Percentiles rank a stretch among this genome's conserved stretches.
Evolutionary conservation across 37 sponge, comb jelly and placozoan species (phyloP).

Genomic region (Theonella swinhoei): DNA sequence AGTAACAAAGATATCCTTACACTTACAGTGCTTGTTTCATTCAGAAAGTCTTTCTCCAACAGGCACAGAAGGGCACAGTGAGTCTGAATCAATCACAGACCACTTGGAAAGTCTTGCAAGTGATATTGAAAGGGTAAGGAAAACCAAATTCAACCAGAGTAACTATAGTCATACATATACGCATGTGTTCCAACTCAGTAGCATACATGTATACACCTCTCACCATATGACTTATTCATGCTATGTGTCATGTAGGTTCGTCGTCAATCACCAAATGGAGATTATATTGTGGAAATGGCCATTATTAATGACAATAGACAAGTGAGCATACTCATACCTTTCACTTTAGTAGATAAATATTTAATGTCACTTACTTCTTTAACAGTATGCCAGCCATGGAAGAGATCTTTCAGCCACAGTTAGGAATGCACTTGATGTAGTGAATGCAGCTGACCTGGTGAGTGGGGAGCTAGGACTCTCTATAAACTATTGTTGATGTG

Average conservation of each 20-base stretch:
- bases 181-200: not conserved
- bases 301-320: conserved; percentile 59
- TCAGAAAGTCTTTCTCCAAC: not conserved
- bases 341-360: not conserved
- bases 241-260: conserved; percentile 10
- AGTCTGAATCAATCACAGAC: not conserved
- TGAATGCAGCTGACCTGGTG: conserved; percentile 57
- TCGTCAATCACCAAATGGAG: conserved; percentile 22
- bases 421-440: conserved; percentile 32
- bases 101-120: not conserved
- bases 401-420: conserved; percentile 20
- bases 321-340: conserved; percentile 3
- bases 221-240: not conserved
- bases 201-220: not conserved
- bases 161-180: too few relatives aligned
- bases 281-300: conserved; percentile 57
- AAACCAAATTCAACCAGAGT: not conserved
- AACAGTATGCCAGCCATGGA: not conserved
- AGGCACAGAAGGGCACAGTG: not conserved
- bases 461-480: too few relatives aligned
- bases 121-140: not conserved
- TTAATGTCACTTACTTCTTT: not conserved
- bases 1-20: not conserved
- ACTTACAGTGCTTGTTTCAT: not conserved
- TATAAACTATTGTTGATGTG: too few relatives aligned